Evolutionary conservation across 2,113 vertebrate species (phyloP).

Genomic region (Rhea pennata): DNA sequence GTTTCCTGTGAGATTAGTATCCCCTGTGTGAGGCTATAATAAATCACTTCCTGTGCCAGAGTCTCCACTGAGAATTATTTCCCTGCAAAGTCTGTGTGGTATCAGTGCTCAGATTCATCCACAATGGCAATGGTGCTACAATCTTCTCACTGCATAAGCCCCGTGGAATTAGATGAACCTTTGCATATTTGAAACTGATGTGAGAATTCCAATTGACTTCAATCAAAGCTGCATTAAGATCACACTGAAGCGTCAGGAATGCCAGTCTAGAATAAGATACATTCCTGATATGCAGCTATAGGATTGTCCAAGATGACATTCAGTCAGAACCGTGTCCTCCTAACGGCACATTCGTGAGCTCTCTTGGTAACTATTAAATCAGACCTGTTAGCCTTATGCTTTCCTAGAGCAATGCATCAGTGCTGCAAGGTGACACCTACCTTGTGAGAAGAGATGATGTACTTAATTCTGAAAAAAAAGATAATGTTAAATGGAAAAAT

Average conservation of each 20-base stretch:
- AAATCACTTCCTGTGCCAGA: not conserved
- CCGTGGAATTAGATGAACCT: not conserved
- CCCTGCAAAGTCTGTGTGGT: fast-evolving
- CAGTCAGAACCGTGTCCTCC: not conserved
- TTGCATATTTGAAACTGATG: too few species aligned
- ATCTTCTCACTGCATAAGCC: not conserved
- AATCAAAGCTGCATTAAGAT: not conserved
- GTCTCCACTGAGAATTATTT: not conserved
- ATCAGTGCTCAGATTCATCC: not conserved
- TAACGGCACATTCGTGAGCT: not conserved
- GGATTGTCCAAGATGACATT: not conserved
- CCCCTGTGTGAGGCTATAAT: not conserved
- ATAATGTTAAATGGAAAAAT: fast-evolving
- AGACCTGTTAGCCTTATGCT: not conserved
- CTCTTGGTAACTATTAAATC: not conserved
- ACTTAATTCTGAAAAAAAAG: not conserved
- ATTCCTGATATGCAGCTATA: not conserved
- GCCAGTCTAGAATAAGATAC: too few species aligned
- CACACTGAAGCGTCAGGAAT: not conserved
- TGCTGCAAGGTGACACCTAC: not conserved
- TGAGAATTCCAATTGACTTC: not conserved
- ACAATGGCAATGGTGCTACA: fast-evolving
- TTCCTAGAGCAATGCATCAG: fast-evolving
- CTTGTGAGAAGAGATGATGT: not conserved
- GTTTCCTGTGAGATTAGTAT: not conserved